phyloP scores from a whole-genome alignment of 2,888 invertebrate genomes.

The Tridacna crocea region DNA sequence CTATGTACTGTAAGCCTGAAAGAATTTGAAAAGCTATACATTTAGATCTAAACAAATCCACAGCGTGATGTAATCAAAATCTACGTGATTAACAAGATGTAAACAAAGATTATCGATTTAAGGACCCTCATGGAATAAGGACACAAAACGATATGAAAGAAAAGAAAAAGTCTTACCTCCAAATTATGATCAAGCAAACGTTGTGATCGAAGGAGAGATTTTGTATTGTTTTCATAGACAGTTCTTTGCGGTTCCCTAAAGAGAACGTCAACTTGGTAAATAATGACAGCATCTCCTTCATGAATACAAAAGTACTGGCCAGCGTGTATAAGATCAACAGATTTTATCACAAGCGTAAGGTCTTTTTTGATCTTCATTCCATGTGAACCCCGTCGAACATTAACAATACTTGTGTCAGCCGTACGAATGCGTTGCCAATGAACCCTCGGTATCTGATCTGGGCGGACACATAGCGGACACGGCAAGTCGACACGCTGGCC shows the following conservation, averaged over 20 bases:
- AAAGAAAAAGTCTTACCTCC: no score
- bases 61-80: no score
- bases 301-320: slow-evolving; percentile 77
- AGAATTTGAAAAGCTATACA: no score
- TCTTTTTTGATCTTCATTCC: slow-evolving; percentile 55
- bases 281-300: slow-evolving; percentile 65
- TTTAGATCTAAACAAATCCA: no score
- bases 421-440: slow-evolving; percentile 70
- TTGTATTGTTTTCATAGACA: slow-evolving; percentile 51
- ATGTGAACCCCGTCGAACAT: slow-evolving; percentile 24
- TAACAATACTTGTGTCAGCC: slow-evolving; percentile 55
- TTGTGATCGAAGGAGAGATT: slow-evolving; percentile 72
- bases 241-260: slow-evolving; percentile 62
- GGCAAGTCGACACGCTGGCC: slow-evolving; percentile 71
- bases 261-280: slow-evolving; percentile 78
- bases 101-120: no score
- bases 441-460: slow-evolving; percentile 52
- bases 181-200: slow-evolving; percentile 82
- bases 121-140: no score
- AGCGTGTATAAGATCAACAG: slow-evolving; percentile 64
- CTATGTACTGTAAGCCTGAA: no score
- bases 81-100: no score
- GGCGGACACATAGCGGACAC: slow-evolving; percentile 67
- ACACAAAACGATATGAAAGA: no score
- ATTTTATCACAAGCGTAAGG: slow-evolving; percentile 59